phyloP scores from a whole-genome alignment of 2,113 vertebrate genomes.

The Bubo blakistoni region DNA sequence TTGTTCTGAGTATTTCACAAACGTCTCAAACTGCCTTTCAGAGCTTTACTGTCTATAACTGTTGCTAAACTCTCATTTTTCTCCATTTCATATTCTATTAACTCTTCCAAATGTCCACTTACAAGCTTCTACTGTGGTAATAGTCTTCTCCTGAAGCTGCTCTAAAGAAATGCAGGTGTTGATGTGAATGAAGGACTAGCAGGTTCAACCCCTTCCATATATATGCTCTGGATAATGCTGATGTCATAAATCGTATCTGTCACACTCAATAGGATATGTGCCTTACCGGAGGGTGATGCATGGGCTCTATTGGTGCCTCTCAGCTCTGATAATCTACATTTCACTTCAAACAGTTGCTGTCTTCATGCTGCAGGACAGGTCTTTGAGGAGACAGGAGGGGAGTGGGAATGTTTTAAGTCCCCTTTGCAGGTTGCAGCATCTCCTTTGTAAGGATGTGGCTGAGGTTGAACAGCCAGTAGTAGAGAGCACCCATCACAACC shows the following conservation, averaged over 20 bases:
- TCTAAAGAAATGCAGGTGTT: not conserved
- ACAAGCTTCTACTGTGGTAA: not conserved
- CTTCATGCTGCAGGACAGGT: not conserved
- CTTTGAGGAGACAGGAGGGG: not conserved
- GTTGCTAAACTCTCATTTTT: not conserved
- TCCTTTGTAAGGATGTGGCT: not conserved
- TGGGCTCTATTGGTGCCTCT: not conserved
- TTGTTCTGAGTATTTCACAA: not conserved
- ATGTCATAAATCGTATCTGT: not conserved
- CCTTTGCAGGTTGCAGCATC: not conserved
- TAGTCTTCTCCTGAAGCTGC: not conserved
- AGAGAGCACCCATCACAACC: not conserved
- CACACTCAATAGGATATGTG: not conserved
- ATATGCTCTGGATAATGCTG: not conserved
- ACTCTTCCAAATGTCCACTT: not conserved
- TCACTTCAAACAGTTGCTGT: not conserved
- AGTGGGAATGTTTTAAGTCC: not conserved
- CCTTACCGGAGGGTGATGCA: not conserved
- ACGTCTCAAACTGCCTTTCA: not conserved
- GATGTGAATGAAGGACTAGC: not conserved
- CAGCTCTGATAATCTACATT: not conserved
- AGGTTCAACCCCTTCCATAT: not conserved
- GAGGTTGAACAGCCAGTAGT: not conserved
- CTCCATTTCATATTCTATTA: not conserved
- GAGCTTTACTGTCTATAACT: not conserved